Evolutionary conservation across 1,140 invertebrate species (phyloP).

Genomic region (Heliconius congener): DNA sequence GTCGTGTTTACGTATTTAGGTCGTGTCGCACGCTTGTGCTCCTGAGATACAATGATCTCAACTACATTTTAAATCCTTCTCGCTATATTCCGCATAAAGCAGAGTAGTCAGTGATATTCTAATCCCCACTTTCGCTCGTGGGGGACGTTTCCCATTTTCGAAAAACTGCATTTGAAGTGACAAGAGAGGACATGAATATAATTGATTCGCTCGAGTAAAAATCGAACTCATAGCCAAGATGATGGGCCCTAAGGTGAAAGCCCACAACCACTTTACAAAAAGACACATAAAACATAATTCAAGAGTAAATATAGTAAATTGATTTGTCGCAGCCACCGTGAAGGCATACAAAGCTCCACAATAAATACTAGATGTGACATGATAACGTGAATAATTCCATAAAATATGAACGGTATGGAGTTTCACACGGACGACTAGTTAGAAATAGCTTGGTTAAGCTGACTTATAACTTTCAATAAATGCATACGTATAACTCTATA

Average conservation of each 20-base stretch:
- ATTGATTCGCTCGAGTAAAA: no score
- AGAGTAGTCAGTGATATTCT: not conserved
- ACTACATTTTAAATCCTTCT: no score
- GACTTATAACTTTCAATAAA: conserved; percentile 4
- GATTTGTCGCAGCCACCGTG: conserved; percentile 45
- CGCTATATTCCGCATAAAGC: not conserved
- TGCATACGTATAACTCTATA: not conserved
- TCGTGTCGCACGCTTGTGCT: no score
- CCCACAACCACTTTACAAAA: not conserved
- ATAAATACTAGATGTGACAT: conserved; percentile 52
- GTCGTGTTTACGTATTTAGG: no score
- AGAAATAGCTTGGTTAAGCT: conserved; percentile 16
- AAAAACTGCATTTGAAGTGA: no score
- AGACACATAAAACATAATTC: conserved; percentile 17
- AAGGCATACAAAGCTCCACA: conserved; percentile 38
- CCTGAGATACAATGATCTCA: no score
- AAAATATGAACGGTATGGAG: conserved; percentile 50
- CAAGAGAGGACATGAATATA: no score
- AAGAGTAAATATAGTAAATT: conserved; percentile 36
- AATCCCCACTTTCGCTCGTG: not conserved
- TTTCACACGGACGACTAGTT: conserved; percentile 38
- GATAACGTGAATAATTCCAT: conserved; percentile 53
- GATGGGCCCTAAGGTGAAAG: not conserved
- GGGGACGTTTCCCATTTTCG: no score
- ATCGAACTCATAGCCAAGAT: not conserved